Base-by-base conservation (phyloP, 2,797 vertebrate species). In the Ispidina lecontei region DNA sequence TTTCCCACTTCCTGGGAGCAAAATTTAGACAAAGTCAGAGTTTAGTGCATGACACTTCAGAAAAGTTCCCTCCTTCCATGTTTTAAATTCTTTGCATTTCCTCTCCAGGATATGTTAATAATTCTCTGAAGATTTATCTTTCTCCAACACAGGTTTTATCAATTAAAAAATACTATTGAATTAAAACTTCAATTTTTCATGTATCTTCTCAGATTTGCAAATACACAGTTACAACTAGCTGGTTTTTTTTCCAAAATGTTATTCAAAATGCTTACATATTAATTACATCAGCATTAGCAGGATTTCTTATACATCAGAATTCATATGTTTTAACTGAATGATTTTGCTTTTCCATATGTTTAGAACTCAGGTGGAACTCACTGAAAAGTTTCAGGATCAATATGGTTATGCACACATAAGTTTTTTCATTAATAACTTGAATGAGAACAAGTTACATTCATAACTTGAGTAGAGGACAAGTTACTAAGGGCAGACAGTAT, bases 21-120 rank as follows among this genome's bases (percentile, higher is more conserved):
- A 83, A 59, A 91, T 54, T 76, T 54, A 90, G 72, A 62, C 4
- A 79, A 87, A 93, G 90, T 29, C 41, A 84, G 39, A 67, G 75
- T 65, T 72, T 22, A 56, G 10, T 49, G 12, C 18, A 37, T 82
- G 35, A 81, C 25, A 73, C 35, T 86, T 84, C 17, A 55, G 5
- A 76, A 41, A 81, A 86, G 12, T 43, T 89, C 39, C 49, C 29
- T 71, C 31, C 31, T 69, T 51, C 59, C 4, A 12, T 0, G 2
- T 51, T 31, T 68, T 47, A 78, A 81, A 76, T 43, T 3, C 46
- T 68, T 33, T 41, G 15, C 8, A 28, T 58, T 84, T 89, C 35
- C 33, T 31, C 9, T 75, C 28, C 19, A 47, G 13, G 16, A 39
- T 47, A 77, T 29, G 4, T 77, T 47, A 83, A 72, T 41, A 87